Evolutionary conservation across 2,113 vertebrate genomes (phyloP).

Genomic region (Pandion haliaetus): DNA sequence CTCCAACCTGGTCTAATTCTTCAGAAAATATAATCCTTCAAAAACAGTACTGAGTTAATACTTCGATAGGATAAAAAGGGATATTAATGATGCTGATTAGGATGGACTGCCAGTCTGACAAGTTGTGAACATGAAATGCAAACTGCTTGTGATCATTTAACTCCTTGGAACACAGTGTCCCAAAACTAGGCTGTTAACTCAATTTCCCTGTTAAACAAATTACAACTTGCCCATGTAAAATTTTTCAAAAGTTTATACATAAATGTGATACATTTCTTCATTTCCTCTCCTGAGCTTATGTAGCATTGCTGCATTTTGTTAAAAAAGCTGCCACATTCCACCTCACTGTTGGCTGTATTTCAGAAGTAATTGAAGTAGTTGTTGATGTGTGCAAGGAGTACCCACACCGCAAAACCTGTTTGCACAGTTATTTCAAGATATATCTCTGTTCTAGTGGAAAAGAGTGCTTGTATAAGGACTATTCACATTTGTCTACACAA

Average conservation of each 20-base stretch:
- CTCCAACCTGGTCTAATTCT: neutral
- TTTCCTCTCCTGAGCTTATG: neutral
- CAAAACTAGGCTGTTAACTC: neutral
- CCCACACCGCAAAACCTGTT: neutral
- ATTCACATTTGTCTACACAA: neutral
- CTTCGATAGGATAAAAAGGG: neutral
- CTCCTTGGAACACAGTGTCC: neutral
- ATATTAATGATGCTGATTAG: slow-evolving; percentile 30
- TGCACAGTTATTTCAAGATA: neutral
- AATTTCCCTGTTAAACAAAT: neutral
- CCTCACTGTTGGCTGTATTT: neutral
- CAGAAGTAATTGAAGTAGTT: neutral
- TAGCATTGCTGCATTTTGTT: neutral
- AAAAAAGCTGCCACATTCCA: neutral
- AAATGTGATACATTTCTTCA: neutral
- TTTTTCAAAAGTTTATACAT: neutral
- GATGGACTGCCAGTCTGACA: neutral
- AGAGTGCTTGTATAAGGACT: neutral
- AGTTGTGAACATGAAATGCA: neutral
- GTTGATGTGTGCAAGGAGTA: neutral
- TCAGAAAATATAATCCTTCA: slow-evolving; percentile 24
- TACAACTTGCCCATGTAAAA: neutral
- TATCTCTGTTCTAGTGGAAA: neutral
- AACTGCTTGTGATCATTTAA: slow-evolving; percentile 20
- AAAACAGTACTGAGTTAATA: slow-evolving; percentile 1